A percentile compares a stretch with the other conserved stretches of the same genome.
phyloP scores from a whole-genome alignment of 2,797 vertebrate genomes.

The Australoheros facetus region DNA sequence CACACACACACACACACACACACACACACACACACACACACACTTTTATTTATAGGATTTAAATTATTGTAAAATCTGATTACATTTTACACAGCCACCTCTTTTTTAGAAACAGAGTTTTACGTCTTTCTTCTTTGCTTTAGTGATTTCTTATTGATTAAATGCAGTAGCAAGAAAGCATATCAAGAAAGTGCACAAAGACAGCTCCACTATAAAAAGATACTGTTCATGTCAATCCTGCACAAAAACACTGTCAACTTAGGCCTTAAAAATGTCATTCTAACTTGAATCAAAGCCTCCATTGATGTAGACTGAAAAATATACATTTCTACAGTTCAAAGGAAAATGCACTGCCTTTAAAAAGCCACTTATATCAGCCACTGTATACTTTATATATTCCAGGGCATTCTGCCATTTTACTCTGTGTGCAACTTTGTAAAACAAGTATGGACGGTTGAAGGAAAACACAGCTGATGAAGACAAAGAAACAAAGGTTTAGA shows the following conservation, averaged over 20 bases:
- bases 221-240: not conserved
- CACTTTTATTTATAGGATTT: not conserved
- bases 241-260: not conserved
- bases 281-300: not conserved
- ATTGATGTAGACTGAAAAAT: not conserved
- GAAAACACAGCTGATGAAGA: not conserved
- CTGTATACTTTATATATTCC: slow-evolving; percentile 3
- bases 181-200: not conserved
- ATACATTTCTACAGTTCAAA: not conserved
- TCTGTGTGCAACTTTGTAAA: slow-evolving; percentile 1
- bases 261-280: not conserved
- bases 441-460: not conserved
- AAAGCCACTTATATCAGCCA: not conserved
- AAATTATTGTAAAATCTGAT: no score
- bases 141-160: not conserved
- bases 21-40: not conserved
- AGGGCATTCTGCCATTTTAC: slow-evolving; percentile 6
- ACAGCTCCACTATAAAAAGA: not conserved
- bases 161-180: not conserved
- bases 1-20: not conserved
- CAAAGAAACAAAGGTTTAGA: slow-evolving; percentile 3
- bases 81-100: not conserved
- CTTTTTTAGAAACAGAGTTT: no score
- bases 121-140: no score
- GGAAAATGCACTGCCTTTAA: not conserved